Evolutionary conservation across 2,797 vertebrate genomes (phyloP).

Genomic region (Acestrorhynchus altus): DNA sequence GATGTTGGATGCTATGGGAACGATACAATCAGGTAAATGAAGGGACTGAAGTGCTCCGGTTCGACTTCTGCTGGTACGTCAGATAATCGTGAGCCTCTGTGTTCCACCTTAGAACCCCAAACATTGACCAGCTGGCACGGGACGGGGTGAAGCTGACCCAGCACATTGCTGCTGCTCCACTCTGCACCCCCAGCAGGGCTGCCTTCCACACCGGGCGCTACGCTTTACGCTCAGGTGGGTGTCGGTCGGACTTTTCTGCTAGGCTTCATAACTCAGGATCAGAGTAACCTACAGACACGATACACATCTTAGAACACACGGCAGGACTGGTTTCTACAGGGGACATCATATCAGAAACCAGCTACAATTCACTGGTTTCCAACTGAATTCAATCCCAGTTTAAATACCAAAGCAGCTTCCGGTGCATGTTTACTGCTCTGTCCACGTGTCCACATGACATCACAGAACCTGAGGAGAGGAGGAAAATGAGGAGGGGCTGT

Average conservation of each 20-base stretch:
- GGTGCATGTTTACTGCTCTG: too few relatives aligned
- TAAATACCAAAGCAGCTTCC: too few relatives aligned
- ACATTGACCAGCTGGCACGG: conserved; percentile 86
- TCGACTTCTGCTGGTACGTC: neutral
- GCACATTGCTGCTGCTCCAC: conserved; percentile 86
- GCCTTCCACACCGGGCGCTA: conserved; percentile 93
- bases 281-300: too few relatives aligned
- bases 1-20: conserved; percentile 92
- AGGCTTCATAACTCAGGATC: too few relatives aligned
- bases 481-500: too few relatives aligned
- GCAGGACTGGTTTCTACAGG: too few relatives aligned
- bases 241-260: neutral
- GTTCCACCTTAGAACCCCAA: conserved; percentile 83
- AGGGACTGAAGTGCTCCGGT: neutral
- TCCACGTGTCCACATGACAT: too few relatives aligned
- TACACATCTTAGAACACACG: too few relatives aligned
- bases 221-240: conserved; percentile 84
- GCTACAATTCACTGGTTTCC: too few relatives aligned
- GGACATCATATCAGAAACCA: too few relatives aligned
- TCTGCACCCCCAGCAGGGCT: conserved; percentile 91
- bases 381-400: too few relatives aligned
- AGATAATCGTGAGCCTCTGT: neutral
- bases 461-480: too few relatives aligned
- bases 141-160: conserved; percentile 90
- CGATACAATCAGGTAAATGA: conserved; percentile 83